Base-by-base conservation (phyloP, 2,797 vertebrate species). In the Sebastes diploproa region DNA sequence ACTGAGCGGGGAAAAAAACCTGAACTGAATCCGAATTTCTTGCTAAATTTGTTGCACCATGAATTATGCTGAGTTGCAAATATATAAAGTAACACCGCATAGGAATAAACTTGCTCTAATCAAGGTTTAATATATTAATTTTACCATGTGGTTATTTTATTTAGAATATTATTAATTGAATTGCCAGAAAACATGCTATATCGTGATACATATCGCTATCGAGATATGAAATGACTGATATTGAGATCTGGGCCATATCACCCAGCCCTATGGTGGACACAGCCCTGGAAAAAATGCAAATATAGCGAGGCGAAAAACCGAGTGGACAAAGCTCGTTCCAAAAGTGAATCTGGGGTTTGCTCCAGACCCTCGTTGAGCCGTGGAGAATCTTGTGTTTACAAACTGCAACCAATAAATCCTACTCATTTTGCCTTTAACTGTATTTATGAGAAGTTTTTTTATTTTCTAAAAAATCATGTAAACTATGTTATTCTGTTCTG, bases 31-130 rank as follows among this genome's bases (percentile, higher is more conserved):
- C 46, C 3, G 14, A 64, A 69, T 65, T 59, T 78, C 52, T 84
- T 76, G 75, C 71, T 18, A 59, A 70, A 81, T 87, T 84, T 80
- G 64, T 76, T 79, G 65, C 66, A 75, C 63, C 64, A 8, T 71
- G 36, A 82, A 78, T 85, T 73, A 80, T 72, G 10, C n/a, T 64
- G 29, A 77, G 42, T 25, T 77, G 25, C 14, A 72, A 85, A 88
- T 54, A 68, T 25, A 30, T 30, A 6, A 29, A 30, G 56, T 54
- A 58, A 75, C 34, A 63, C 18, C 4, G 56, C 61, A 64, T 52
- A 8, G 5, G 12, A 63, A 56, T 62, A 64, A 58, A 72, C 56
- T 25, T 66, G 22, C 61, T 56, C 7, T 64, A 7, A 67, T 34
- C 5, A 38, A 62, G 5, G 14, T 20, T 10, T 63, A 38, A 65